Evolutionary conservation across 2,797 vertebrate species (phyloP), one percentile per base, ranked within the genome.

Genomic region (Ceyx erithaca): DNA sequence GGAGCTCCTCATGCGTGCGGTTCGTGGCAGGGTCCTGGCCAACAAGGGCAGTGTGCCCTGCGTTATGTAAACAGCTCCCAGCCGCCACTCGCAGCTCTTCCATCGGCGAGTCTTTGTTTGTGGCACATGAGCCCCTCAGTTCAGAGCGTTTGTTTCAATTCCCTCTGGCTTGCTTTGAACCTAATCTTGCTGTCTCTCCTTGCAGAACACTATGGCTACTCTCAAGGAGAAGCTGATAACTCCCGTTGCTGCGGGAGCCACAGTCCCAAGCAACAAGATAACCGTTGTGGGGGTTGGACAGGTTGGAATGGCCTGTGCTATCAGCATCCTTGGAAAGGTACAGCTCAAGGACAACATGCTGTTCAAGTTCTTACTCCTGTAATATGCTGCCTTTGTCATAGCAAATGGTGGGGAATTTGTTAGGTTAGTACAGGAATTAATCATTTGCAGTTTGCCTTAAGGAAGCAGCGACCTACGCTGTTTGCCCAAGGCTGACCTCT

Each of bases 271-370:
- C 96, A 99, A 98, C 97, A 99, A 99, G 97, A 98, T 99, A 94
- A 99, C 99, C 0, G 92, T 99, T 31, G 99, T 99, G 12, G 99
- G 99, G 0, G 99, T 99, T 33, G 99, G 99, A 14, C 98, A 98
- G 96, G 99, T 99, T 62, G 99, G 99, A 68, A 99, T 99, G 99
- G 99, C 99, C 3, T 98, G 98, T 49, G 99, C 99, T 4, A 81
- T 99, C 96, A 99, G 99, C 97, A 95, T 99, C 97, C 98, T 99
- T 72, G 97, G 97, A 64, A 98, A 98, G 99, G 99, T 99, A 98
- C 1, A 37, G 83, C 93, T 90, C 63, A 67, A 85, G 80, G 94
- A 33, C 69, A 12, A 1, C 0, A 0, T 12, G 76, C 9, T 33
- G 1, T 14, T 43, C 19, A 1, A 2, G 59, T 7, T 51, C 35